Conservation (phyloP, 2,113 vertebrate species). For the Anoplopoma fimbria region DNA sequence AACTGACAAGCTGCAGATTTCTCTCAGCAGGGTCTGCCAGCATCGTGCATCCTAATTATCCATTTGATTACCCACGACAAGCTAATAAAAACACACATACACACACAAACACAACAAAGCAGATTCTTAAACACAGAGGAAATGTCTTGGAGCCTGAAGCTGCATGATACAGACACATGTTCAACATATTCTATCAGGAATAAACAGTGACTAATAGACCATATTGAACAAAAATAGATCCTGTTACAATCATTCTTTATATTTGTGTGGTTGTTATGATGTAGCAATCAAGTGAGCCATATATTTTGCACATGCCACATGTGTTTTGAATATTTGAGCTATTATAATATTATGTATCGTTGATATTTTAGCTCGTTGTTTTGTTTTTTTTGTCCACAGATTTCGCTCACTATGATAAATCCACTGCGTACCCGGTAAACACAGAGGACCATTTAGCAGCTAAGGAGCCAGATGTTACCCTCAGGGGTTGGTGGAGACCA, state of each 20-base stretch:
- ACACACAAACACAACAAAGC: background rate
- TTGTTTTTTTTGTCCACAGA: too few species aligned
- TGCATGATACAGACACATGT: background rate
- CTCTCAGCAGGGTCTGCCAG: constrained; percentile 34
- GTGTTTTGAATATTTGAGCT: background rate
- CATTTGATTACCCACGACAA: constrained; percentile 28
- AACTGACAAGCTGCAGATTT: constrained; percentile 37
- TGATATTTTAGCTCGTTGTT: too few species aligned
- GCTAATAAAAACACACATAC: background rate
- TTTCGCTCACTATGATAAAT: too few species aligned
- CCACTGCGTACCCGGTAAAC: too few species aligned
- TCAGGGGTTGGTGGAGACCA: too few species aligned
- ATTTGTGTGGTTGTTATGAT: too few species aligned
- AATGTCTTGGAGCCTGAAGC: background rate
- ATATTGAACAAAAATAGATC: background rate
- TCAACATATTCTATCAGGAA: too few species aligned
- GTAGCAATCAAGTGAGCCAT: too few species aligned
- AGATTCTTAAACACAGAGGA: background rate
- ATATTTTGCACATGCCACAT: background rate
- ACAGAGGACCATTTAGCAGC: too few species aligned
- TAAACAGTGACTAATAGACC: too few species aligned
- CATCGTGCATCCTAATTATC: constrained; percentile 31
- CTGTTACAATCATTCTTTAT: too few species aligned
- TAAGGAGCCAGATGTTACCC: too few species aligned
- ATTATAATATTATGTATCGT: background rate